Percentiles rank a stretch among this genome's conserved stretches.
Conservation (phyloP, 2,113 vertebrate species). For the Balaeniceps rex region DNA sequence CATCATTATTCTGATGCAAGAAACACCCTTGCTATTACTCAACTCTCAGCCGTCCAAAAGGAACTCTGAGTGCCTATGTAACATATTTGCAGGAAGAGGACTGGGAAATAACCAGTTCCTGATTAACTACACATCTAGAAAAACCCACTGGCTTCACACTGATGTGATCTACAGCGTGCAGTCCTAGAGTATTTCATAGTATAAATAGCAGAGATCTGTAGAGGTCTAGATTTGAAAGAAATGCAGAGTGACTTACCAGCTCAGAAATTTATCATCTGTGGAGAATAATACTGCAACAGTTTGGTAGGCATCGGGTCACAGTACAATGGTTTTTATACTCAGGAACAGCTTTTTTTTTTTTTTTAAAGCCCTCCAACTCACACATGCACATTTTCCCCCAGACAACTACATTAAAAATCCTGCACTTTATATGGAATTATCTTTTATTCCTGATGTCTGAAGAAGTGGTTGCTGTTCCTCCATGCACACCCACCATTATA, state of each 20-base stretch:
- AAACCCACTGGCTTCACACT: not conserved
- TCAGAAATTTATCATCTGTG: not conserved
- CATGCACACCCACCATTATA: not conserved
- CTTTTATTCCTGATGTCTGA: not conserved
- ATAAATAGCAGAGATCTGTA: slow-evolving; percentile 40
- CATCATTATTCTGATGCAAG: not conserved
- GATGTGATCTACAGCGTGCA: not conserved
- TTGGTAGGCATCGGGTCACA: not conserved
- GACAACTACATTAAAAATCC: not conserved
- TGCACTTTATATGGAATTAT: not conserved
- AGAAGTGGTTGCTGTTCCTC: not conserved
- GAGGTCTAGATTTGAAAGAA: slow-evolving; percentile 21
- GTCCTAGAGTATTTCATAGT: not conserved
- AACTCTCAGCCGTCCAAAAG: not conserved
- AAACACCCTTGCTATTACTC: not conserved
- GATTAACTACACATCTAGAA: not conserved
- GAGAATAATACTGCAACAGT: not conserved
- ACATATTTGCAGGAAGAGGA: not conserved
- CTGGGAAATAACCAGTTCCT: slow-evolving; percentile 5
- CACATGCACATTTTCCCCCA: not conserved
- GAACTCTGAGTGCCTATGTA: not conserved
- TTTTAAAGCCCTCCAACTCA: not conserved
- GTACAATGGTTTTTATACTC: not conserved
- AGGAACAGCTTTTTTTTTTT: not conserved
- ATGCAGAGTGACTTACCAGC: slow-evolving; percentile 22